Evolutionary conservation across 2,797 vertebrate genomes (phyloP), one percentile per base, ranked within the genome.

Genomic region (Myotis planiceps): DNA sequence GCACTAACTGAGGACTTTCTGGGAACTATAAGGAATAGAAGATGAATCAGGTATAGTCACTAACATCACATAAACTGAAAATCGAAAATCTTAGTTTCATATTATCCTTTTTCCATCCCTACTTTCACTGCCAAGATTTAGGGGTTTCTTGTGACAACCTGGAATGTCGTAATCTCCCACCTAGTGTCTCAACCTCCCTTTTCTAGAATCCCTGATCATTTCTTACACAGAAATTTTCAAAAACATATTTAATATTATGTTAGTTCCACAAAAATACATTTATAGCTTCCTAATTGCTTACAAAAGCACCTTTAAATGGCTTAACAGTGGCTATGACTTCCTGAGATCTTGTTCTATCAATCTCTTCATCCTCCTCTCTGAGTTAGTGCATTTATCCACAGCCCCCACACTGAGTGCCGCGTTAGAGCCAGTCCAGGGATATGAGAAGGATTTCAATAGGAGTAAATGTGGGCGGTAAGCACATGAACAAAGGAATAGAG

Each of bases 181-280:
- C 8, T 72, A 13, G 10, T 85, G 18, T 63, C 37, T 45, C 12
- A 32, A 4, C 9, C 21, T 89, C 10, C 39, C 32, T 89, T 96
- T 92, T 82, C 53, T 75, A 86, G 88, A 80, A 53, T 76, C n/a
- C 37, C 37, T 95, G 60, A 49, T 91, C 34, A 83, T 75, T 58
- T 34, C 58, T 66, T 75, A 84, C 12, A 63, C 23, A 68, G 21
- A 75, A 34, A 82, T 94, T 45, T 32, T n/a, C 5, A 45, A 53
- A 89, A 83, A 15, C 1, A 3, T 69, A 23, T 2, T 49, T 49
- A 63, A 25, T 69, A 82, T 71, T 29, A 29, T 55, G 25, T 53
- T 75, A 12, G 34, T 80, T 76, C 34, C 55, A 29, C 12, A 2
- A 74, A 72, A 68, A 93, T 75, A 84, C 21, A 6, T 90, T 86